Conservation (phyloP, 2,888 invertebrate genomes). For the Papilio protenor region DNA sequence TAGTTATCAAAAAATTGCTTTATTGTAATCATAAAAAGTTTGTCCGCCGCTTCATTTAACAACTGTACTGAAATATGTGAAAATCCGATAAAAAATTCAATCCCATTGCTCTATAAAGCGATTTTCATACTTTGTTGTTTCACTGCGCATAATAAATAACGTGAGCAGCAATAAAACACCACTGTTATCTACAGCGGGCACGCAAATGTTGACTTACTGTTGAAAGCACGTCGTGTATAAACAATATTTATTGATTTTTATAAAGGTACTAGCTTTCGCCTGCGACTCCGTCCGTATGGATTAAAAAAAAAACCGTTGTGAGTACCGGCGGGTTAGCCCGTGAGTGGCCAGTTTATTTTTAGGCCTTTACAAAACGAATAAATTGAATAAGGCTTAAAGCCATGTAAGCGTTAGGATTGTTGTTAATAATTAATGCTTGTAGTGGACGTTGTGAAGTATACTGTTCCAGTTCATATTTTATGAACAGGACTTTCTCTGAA, state of each 20-base stretch:
- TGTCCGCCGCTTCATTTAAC: background rate
- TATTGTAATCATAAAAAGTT: background rate
- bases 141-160: constrained; percentile 29
- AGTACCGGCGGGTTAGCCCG: too few species aligned
- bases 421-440: background rate
- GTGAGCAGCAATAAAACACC: constrained; percentile 30
- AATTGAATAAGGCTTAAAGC: background rate
- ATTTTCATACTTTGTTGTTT: constrained; percentile 37
- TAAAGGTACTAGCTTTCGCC: background rate
- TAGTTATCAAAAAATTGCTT: too few species aligned
- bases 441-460: background rate
- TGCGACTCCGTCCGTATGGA: too few species aligned
- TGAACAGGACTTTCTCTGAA: constrained; percentile 2
- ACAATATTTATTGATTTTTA: background rate
- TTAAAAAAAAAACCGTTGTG: too few species aligned
- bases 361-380: background rate
- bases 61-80: background rate
- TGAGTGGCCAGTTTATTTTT: too few species aligned
- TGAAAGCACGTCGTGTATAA: background rate
- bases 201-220: constrained; percentile 26
- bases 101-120: constrained; percentile 31
- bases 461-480: background rate
- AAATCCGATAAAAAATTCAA: constrained; percentile 22
- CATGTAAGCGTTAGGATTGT: background rate
- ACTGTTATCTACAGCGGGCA: constrained; percentile 31